A percentile compares a stretch with the other conserved stretches of the same genome.
Conservation (phyloP, 2,888 invertebrate species). For the Drosophila diplacantha region DNA sequence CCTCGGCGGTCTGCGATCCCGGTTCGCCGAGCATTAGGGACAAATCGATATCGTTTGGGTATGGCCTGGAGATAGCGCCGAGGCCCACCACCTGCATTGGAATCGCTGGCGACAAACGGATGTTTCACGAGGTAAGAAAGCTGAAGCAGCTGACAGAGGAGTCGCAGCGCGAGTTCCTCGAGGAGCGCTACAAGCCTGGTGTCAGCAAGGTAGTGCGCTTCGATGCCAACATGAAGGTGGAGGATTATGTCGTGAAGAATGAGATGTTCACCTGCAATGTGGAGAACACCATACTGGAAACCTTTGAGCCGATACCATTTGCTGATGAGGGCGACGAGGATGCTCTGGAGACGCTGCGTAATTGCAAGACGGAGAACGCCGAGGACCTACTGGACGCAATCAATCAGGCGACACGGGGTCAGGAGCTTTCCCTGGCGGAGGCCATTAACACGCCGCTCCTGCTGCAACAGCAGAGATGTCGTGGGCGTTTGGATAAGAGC, state of each 20-base stretch:
- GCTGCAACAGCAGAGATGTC: conserved; percentile 52
- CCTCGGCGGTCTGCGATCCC: conserved; percentile 61
- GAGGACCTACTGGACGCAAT: conserved; percentile 54
- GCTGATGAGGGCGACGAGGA: conserved; percentile 76
- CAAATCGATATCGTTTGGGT: conserved; percentile 88
- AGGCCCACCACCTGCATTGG: conserved; percentile 84
- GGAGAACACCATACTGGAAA: conserved; percentile 77
- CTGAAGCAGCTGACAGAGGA: conserved; percentile 62
- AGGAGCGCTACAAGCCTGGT: conserved; percentile 74
- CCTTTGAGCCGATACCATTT: conserved; percentile 78
- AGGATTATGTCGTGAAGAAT: conserved; percentile 74
- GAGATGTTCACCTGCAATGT: conserved; percentile 77
- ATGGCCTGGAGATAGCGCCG: conserved; percentile 84
- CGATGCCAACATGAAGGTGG: conserved; percentile 76
- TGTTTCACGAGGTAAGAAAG: conserved; percentile 61
- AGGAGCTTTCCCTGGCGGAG: conserved; percentile 63
- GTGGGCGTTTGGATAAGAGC: conserved; percentile 86
- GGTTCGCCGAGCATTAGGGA: conserved; percentile 83
- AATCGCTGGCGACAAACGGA: conserved; percentile 74
- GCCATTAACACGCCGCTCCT: conserved; percentile 71
- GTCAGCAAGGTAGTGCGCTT: conserved; percentile 78
- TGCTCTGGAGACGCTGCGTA: conserved; percentile 60
- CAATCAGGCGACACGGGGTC: conserved; percentile 45
- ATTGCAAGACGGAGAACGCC: conserved; percentile 49
- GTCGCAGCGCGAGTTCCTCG: conserved; percentile 49